Evolutionary conservation across 2,797 vertebrate genomes (phyloP).

Genomic region (Sylvilagus floridanus): DNA sequence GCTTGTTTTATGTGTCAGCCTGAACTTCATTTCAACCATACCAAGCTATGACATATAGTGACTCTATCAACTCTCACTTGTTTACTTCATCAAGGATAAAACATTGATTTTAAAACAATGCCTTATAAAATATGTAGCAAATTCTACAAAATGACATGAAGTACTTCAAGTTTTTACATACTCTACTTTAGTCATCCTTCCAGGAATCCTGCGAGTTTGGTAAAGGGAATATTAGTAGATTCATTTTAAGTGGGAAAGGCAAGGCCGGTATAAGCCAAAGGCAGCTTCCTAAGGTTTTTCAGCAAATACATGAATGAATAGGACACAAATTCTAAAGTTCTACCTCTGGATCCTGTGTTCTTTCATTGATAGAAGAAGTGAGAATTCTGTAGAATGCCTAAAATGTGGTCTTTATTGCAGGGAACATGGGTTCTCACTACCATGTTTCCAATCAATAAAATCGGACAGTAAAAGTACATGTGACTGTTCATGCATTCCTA

Average conservation of each 20-base stretch:
- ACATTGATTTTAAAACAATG: constrained; percentile 59
- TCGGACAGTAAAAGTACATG: neutral
- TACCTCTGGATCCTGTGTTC: neutral
- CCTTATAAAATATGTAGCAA: constrained; percentile 69
- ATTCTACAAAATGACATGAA: constrained; percentile 38
- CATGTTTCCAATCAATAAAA: constrained; percentile 5
- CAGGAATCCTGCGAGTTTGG: neutral
- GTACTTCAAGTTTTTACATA: constrained; percentile 29
- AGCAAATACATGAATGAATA: neutral
- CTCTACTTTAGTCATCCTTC: neutral
- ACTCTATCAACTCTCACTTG: constrained; percentile 33
- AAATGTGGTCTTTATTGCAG: neutral
- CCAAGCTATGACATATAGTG: neutral
- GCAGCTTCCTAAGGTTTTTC: neutral
- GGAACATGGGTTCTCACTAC: neutral
- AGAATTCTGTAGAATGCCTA: constrained; percentile 24
- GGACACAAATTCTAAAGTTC: constrained; percentile 35
- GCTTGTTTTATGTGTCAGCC: constrained; percentile 8
- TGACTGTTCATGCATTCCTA: neutral
- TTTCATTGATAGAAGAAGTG: neutral
- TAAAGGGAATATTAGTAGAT: neutral
- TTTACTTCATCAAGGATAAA: constrained; percentile 57
- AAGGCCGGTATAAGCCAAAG: neutral
- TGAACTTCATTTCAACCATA: constrained; percentile 37
- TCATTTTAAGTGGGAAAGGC: neutral